Percentiles rank a stretch among this genome's conserved stretches.
phyloP scores from a whole-genome alignment of 2,113 vertebrate genomes.

The Rhadina sibilatrix region DNA sequence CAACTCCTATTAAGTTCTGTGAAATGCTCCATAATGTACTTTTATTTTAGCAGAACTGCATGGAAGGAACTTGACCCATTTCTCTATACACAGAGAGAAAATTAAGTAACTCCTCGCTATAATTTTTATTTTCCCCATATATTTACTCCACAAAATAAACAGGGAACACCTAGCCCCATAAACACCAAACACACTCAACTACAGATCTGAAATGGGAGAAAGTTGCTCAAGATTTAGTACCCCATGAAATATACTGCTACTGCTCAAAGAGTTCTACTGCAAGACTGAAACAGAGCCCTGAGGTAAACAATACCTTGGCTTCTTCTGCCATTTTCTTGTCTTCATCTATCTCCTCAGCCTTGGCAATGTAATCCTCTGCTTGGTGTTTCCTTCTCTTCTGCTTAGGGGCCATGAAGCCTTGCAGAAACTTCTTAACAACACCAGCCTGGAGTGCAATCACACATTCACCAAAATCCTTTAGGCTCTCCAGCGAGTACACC shows the following conservation, averaged over 20 bases:
- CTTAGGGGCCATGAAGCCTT: conserved; percentile 99
- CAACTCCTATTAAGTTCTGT: neutral
- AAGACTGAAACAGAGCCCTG: neutral
- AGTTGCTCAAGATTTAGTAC: neutral
- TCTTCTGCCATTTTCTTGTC: conserved; percentile 96
- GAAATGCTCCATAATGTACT: neutral
- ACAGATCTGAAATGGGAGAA: neutral
- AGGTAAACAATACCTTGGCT: conserved; percentile 81
- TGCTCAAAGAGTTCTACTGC: neutral
- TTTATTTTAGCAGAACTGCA: neutral
- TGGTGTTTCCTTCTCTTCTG: conserved; percentile 91
- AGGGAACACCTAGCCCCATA: neutral
- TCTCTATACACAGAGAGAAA: neutral
- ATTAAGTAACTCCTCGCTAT: neutral
- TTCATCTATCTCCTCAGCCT: conserved; percentile 91
- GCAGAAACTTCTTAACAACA: conserved; percentile 96
- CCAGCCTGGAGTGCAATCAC: conserved; percentile 91
- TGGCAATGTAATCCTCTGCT: conserved; percentile 81
- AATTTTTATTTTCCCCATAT: neutral
- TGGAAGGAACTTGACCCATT: neutral
- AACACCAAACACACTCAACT: neutral
- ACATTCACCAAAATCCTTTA: conserved; percentile 93
- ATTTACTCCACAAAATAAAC: neutral
- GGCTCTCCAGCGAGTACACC: conserved; percentile 84
- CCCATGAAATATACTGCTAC: neutral